A percentile compares a stretch with the other conserved stretches of the same genome.
Conservation (phyloP, 2,888 invertebrate genomes). For the Sinelater perroti region DNA sequence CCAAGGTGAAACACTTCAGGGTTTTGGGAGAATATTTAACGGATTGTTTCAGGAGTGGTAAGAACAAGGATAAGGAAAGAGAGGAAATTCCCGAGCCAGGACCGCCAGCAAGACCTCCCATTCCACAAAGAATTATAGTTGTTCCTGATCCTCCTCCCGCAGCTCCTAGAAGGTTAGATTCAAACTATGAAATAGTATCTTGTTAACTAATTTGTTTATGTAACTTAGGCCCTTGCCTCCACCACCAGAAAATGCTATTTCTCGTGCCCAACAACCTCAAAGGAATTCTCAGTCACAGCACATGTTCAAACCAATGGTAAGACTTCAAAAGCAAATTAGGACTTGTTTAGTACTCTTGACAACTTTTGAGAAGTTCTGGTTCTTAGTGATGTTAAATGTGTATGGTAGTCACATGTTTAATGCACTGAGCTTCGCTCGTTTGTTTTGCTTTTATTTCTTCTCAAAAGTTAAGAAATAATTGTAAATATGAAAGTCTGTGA, state of each 20-base stretch:
- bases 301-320: slow-evolving; percentile 88
- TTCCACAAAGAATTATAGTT: slow-evolving; percentile 90
- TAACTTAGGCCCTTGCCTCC: slow-evolving; percentile 79
- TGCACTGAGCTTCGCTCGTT: too few species aligned
- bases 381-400: too few species aligned
- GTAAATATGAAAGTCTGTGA: too few species aligned
- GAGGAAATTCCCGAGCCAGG: slow-evolving; percentile 82
- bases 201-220: slow-evolving; percentile 23
- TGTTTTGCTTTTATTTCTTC: too few species aligned
- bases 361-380: too few species aligned
- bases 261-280: slow-evolving; percentile 72
- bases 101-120: slow-evolving; percentile 86
- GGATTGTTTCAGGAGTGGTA: slow-evolving; percentile 49
- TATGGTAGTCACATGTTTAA: too few species aligned
- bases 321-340: neutral
- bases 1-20: slow-evolving; percentile 53
- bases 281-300: slow-evolving; percentile 84
- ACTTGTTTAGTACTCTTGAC: too few species aligned
- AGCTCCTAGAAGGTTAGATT: slow-evolving; percentile 66
- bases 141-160: slow-evolving; percentile 81
- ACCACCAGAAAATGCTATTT: slow-evolving; percentile 75
- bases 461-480: too few species aligned
- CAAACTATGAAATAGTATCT: slow-evolving; percentile 13
- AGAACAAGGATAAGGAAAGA: slow-evolving; percentile 62
- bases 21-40: neutral